Conservation (phyloP, 1,140 invertebrate genomes). For the Nixonia krombeini region DNA sequence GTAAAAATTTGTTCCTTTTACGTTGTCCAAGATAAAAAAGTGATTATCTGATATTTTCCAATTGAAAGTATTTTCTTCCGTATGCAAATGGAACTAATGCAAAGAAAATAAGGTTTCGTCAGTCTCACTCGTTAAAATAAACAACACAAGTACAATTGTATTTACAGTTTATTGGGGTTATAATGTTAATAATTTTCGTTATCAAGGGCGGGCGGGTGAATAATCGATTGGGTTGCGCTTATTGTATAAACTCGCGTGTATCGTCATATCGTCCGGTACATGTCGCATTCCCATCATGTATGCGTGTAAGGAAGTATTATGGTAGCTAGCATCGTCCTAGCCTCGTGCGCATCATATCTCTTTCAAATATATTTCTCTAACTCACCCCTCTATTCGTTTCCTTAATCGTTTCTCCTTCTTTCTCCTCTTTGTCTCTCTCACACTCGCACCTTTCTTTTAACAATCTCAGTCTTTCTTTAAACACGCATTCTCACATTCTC, state of each 20-base stretch:
- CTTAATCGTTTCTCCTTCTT: slow-evolving; percentile 25
- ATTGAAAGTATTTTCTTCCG: too few relatives aligned
- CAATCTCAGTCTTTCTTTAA: slow-evolving; percentile 30
- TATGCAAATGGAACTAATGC: too few relatives aligned
- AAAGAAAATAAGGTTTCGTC: too few relatives aligned
- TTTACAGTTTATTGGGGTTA: slow-evolving; percentile 70
- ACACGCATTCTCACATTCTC: slow-evolving; percentile 25
- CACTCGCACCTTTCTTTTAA: slow-evolving; percentile 14
- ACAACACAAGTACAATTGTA: slow-evolving; percentile 67
- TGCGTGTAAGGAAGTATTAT: slow-evolving; percentile 52
- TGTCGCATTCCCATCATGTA: slow-evolving; percentile 28
- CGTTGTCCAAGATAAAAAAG: too few relatives aligned
- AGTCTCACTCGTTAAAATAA: too few relatives aligned
- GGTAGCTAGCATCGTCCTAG: slow-evolving; percentile 71
- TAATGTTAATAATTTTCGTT: slow-evolving; percentile 67
- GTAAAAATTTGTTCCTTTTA: too few relatives aligned
- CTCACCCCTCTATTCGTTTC: slow-evolving; percentile 12
- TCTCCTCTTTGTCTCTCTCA: too few relatives aligned
- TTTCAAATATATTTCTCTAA: slow-evolving; percentile 31
- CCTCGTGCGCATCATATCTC: slow-evolving; percentile 63
- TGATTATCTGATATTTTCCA: too few relatives aligned
- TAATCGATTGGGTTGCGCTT: slow-evolving; percentile 60
- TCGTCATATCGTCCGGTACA: slow-evolving; percentile 29
- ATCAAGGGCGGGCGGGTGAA: slow-evolving; percentile 64
- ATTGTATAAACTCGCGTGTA: slow-evolving; percentile 38